Evolutionary conservation across 2,888 invertebrate species (phyloP).

Genomic region (Brachyptera risi): DNA sequence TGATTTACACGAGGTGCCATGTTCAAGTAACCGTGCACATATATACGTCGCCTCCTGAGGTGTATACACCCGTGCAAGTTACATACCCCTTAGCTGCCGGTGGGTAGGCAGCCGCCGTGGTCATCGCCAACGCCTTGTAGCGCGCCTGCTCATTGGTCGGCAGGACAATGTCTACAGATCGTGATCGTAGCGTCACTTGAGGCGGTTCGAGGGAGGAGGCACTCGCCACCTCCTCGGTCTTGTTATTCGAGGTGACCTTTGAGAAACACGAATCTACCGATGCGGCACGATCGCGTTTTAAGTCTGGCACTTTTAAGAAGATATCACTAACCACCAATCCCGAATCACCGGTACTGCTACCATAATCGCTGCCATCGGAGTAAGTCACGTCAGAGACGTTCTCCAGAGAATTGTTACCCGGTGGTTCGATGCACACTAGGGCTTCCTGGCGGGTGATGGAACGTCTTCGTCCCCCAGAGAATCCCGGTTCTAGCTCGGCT

Average conservation of each 20-base stretch:
- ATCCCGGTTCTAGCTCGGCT: constrained; percentile 38
- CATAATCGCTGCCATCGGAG: constrained; percentile 45
- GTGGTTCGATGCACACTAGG: constrained; percentile 62
- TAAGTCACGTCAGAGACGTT: constrained; percentile 51
- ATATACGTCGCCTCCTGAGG: too few species aligned
- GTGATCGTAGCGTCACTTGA: constrained; percentile 60
- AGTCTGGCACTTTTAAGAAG: constrained; percentile 75
- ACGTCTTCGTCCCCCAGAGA: constrained; percentile 51
- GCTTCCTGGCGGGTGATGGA: constrained; percentile 81
- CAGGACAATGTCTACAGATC: constrained; percentile 82
- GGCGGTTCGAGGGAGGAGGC: constrained; percentile 59
- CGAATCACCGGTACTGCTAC: constrained; percentile 37
- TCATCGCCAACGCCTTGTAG: constrained; percentile 74
- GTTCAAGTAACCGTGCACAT: too few species aligned
- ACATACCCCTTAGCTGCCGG: constrained; percentile 3
- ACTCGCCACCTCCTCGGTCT: constrained; percentile 59
- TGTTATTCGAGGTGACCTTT: constrained; percentile 61
- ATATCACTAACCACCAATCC: constrained; percentile 58
- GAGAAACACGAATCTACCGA: constrained; percentile 86
- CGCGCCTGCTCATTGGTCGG: constrained; percentile 81
- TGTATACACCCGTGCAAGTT: not conserved
- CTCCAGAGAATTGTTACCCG: constrained; percentile 61
- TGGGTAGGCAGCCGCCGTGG: constrained; percentile 46
- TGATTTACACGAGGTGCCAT: too few species aligned
- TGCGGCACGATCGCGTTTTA: constrained; percentile 79